Base-by-base conservation (phyloP, 2,888 invertebrate genomes). In the Dryomyza anilis region DNA sequence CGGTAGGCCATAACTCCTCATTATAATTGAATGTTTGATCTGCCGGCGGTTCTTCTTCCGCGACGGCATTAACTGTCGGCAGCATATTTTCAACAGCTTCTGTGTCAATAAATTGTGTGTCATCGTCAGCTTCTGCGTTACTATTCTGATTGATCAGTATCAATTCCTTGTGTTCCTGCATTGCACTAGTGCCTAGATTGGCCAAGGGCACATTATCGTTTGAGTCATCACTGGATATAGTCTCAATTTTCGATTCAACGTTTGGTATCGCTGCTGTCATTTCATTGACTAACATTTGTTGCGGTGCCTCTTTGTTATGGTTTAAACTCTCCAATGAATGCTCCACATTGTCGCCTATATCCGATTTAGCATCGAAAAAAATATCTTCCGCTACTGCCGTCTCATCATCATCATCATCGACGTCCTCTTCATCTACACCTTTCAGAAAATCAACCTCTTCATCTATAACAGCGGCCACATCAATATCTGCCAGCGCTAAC, bases 191-290 rank as follows among this genome's bases (percentile, higher is more conserved):
- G 19, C 66, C 45, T 25, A 53, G 67, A 0, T 59, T 48, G 29
- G 81, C 76, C 43, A 81, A 68, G 0, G 82, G 81, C 58, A 81
- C 75, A 48, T 82, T 81, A 57, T 81, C 82, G 60, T 79, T 82
- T 1, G 82, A 82, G 46, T 82, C 82, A 65, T 81, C 81, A 19
- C 81, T 82, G 21, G 81, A 82, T 8, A 74, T 76, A 5, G 71
- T 70, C 58, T 74, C 73, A 2, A 73, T 59, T 57, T 74, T 74
- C 2, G 46, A 30, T 50, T 56, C 60, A 67, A 46, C 46, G 23
- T 36, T 39, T 33, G 30, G 33, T 33, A n/a, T 36, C 7, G 23
- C 39, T 10, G 16, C 23, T 21, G 23, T 23, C 23, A 8, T 33
- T 12, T 8, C 8, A 55, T 5, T 6, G 16, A 33, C 21, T n/a